Percentiles rank a stretch among this genome's conserved stretches.
Evolutionary conservation across 2,113 vertebrate species (phyloP).

Genomic region (Atractosteus spatula): DNA sequence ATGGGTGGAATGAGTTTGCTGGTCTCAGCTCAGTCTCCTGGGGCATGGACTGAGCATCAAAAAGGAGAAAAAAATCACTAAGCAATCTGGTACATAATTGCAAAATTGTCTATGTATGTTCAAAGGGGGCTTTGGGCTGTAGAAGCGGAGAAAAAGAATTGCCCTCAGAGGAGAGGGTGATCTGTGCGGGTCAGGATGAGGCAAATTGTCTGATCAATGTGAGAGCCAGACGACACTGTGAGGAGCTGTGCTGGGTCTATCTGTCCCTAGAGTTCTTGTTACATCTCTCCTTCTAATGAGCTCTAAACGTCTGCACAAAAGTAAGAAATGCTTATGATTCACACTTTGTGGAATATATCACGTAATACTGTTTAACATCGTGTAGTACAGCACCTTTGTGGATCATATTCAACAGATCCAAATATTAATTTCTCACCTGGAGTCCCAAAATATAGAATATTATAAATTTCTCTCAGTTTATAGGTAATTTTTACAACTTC

Average conservation of each 20-base stretch:
- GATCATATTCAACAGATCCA: too few relatives aligned
- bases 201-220: conserved; percentile 39
- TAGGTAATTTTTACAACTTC: too few relatives aligned
- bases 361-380: neutral
- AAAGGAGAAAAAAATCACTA: conserved; percentile 16
- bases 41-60: conserved; percentile 4
- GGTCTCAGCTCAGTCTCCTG: neutral
- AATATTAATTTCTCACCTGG: too few relatives aligned
- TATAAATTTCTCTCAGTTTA: too few relatives aligned
- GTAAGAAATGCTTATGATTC: neutral
- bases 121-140: conserved; percentile 1
- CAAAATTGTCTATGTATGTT: conserved; percentile 7
- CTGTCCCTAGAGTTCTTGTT: conserved; percentile 15
- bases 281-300: conserved; percentile 22
- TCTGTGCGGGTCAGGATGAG: conserved; percentile 25
- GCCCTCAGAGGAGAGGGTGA: conserved; percentile 15
- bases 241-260: neutral
- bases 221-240: conserved; percentile 14
- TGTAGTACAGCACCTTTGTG: neutral
- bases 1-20: conserved; percentile 9
- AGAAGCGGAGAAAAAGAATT: neutral
- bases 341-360: neutral
- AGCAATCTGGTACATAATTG: conserved; percentile 23
- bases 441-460: too few relatives aligned
- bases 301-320: conserved; percentile 4